Base-by-base conservation (phyloP, 1,140 invertebrate genomes). In the honey bee (Apis mellifera) region DNA sequence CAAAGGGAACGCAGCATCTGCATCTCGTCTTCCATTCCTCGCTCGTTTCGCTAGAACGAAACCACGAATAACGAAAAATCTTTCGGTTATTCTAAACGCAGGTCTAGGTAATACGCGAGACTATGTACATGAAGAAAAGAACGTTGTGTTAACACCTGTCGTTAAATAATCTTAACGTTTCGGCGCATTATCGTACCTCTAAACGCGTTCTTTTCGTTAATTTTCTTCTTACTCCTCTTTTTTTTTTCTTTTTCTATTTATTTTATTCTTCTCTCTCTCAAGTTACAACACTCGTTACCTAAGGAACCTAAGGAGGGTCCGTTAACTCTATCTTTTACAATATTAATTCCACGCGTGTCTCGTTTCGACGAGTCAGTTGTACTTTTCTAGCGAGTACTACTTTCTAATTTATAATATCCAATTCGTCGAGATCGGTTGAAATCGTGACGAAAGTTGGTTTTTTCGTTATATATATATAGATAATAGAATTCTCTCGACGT, bases 51-150 rank as follows among this genome's bases (percentile, higher is more conserved):
- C n/a, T 42, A 73, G 42, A 60, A 81, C 78, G 69, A 83, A 83
- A 81, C 70, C 57, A 84, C 84, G 79, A 42, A 42, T 42, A 42
- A 83, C 78, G 87, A 86, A 84, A 89, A 88, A 86, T 59, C 50
- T 52, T 50, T 50, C 26, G 65, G 85, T 88, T 86, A 88, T 82
- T 81, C 83, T 83, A 90, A 82, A 89, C 84, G 88, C 86, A 84
- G 84, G 71, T 78, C 60, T 84, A 85, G 90, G 76, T 87, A 80
- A 84, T 81, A 77, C 68, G 55, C 78, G 78, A 90, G 59, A 85
- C 82, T 92, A 92, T 92, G 86, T 92, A 92, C 91, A 92, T 88
- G 89, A 82, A 90, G 89, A 92, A 92, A 91, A 82, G 73, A 82
- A 84, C 85, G 57, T 84, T 13, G 13, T 54, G 13, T 54, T 62